Conservation (phyloP, 1,140 invertebrate genomes). For the Nephila pilipes region DNA sequence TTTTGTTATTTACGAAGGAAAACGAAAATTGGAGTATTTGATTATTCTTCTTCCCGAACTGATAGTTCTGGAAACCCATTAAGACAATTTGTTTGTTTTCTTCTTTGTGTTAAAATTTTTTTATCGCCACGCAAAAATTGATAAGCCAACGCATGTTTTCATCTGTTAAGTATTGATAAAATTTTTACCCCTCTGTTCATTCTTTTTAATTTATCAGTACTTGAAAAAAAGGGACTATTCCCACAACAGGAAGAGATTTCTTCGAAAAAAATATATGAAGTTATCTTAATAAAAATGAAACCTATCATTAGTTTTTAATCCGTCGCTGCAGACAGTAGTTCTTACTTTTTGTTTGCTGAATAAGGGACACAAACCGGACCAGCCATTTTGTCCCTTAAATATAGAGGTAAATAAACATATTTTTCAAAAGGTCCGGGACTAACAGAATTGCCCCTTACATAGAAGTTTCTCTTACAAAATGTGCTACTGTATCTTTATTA, state of each 20-base stretch:
- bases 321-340: too few relatives aligned
- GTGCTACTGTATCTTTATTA: too few relatives aligned
- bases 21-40: background rate
- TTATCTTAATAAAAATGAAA: background rate
- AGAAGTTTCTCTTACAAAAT: too few relatives aligned
- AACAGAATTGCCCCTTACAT: too few relatives aligned
- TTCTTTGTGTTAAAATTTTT: background rate
- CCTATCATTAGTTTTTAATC: too few relatives aligned
- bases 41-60: background rate
- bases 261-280: background rate
- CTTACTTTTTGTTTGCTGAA: too few relatives aligned
- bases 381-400: too few relatives aligned
- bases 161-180: constrained; percentile 24
- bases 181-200: constrained; percentile 20
- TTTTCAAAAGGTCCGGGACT: too few relatives aligned
- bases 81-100: constrained; percentile 39
- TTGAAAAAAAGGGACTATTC: constrained; percentile 6
- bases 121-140: background rate
- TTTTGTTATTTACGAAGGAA: background rate
- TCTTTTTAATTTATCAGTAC: constrained; percentile 43
- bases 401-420: too few relatives aligned
- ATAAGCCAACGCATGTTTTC: constrained; percentile 36
- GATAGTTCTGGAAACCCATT: constrained; percentile 39
- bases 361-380: too few relatives aligned
- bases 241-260: constrained; percentile 21